These are phyloP conservation scores for Heliothis peltigera DNA, from an alignment of 2,888 invertebrate species.

Conservation along the genomic window DNA sequence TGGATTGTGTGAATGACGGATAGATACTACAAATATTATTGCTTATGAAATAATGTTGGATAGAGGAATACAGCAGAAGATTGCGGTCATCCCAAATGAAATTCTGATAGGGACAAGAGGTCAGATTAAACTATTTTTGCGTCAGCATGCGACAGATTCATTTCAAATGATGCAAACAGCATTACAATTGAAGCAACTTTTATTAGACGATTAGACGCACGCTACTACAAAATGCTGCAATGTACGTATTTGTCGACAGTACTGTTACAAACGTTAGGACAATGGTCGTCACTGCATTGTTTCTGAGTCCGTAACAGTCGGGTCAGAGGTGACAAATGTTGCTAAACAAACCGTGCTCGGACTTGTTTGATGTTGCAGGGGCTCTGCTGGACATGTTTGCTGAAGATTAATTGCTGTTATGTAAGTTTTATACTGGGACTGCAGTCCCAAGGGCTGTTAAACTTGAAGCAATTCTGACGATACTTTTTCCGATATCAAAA, in stretches of 20 bases:
- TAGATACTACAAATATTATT: too few relatives aligned
- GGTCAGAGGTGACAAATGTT: conserved; percentile 54
- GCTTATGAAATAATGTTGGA: too few relatives aligned
- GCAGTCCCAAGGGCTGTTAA: not conserved
- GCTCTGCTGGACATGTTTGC: conserved; percentile 10
- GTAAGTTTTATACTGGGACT: conserved; percentile 6
- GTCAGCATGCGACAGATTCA: not conserved
- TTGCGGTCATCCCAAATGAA: too few relatives aligned
- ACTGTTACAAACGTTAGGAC: conserved; percentile 45
- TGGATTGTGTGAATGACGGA: too few relatives aligned
- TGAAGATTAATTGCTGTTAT: conserved; percentile 32
- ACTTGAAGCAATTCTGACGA: too few relatives aligned
- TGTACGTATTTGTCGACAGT: conserved; percentile 14
- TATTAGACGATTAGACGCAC: conserved; percentile 1
- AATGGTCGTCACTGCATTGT: conserved; percentile 57
- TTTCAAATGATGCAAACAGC: not conserved
- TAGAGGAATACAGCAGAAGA: too few relatives aligned
- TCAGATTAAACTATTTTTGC: too few relatives aligned
- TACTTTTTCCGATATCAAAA: too few relatives aligned
- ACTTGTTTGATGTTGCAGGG: conserved; percentile 23
- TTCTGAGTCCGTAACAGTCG: conserved; percentile 32
- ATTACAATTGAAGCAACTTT: not conserved
- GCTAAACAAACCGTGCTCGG: conserved; percentile 43
- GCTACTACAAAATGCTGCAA: not conserved
- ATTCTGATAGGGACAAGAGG: too few relatives aligned